Percentiles rank a stretch among this genome's conserved stretches.
phyloP scores from a whole-genome alignment of 2,797 vertebrate genomes.

The Crocidura indochinensis region DNA sequence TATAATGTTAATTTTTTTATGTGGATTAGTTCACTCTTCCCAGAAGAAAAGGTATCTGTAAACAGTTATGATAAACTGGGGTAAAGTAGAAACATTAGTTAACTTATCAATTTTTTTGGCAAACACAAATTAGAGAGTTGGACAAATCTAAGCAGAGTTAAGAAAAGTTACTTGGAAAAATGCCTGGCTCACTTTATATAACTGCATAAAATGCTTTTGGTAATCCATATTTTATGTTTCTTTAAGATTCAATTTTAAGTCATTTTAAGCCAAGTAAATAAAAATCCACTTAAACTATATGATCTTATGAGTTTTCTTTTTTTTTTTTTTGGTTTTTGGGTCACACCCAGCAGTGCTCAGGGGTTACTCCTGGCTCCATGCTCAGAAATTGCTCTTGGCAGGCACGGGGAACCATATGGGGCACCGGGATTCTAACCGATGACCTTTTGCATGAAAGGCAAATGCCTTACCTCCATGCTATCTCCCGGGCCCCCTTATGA shows the following conservation, averaged over 20 bases:
- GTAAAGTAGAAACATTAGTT: not conserved
- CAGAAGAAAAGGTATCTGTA: not conserved
- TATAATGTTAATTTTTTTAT: not conserved
- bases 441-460: no score
- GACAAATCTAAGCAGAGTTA: not conserved
- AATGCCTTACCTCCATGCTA: no score
- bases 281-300: not conserved
- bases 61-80: not conserved
- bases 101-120: not conserved
- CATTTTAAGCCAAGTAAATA: not conserved
- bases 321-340: no score
- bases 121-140: not conserved
- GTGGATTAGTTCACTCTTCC: not conserved
- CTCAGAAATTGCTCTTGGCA: no score
- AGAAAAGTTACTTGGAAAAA: constrained; percentile 4
- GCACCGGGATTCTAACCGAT: no score
- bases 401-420: no score
- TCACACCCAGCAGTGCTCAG: no score
- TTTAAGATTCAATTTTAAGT: not conserved
- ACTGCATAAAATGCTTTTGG: not conserved
- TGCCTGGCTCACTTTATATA: not conserved
- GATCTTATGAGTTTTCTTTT: not conserved
- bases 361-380: no score
- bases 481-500: no score
- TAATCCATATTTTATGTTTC: not conserved